Evolutionary conservation across 2,113 vertebrate species (phyloP), one percentile per base, ranked within the genome.

Genomic region (Platysteira castanea): DNA sequence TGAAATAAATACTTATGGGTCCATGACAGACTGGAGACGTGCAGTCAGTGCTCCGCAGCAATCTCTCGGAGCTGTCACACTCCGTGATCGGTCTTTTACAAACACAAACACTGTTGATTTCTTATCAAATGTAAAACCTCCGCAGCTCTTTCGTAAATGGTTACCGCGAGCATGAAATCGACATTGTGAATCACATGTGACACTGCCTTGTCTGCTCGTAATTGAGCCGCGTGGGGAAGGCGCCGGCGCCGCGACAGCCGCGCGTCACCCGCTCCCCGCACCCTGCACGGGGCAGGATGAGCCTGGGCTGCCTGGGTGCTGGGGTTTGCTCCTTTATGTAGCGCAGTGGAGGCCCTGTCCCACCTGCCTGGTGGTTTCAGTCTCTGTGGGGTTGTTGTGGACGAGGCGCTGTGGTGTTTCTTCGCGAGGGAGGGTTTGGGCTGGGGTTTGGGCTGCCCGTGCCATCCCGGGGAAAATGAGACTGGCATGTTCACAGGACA

Each of bases 61-160:
- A 98, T 99, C 98, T 98, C 98, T 98, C 92, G 95, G 98, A 98
- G 98, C 99, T 99, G 99, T 99, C 99, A 99, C 98, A 98, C 98
- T 98, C 98, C 52, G 98, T 99, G 99, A 99, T 99, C 98, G 98
- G 98, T 96, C 97, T 98, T 96, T 98, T 97, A 95, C 98, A 98
- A 99, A 99, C 99, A 99, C 98, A 98, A 98, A 97, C 98, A 95
- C 98, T 94, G 98, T 96, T 99, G 98, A 99, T 99, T 99, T 99
- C 99, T 99, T 99, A 99, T 99, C 98, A 99, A 98, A 99, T 99
- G 99, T 99, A 99, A 98, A 99, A 99, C 98, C 98, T 98, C 98
- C 95, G 90, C 98, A 97, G 98, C 98, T 98, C 98, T 98, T 98
- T 98, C 98, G 98, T 98, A 99, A 99, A 98, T 96, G 98, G 98